These are phyloP conservation scores for Lepidonotus clava DNA, from an alignment of 2,888 invertebrate species.

Conservation along the genomic window DNA sequence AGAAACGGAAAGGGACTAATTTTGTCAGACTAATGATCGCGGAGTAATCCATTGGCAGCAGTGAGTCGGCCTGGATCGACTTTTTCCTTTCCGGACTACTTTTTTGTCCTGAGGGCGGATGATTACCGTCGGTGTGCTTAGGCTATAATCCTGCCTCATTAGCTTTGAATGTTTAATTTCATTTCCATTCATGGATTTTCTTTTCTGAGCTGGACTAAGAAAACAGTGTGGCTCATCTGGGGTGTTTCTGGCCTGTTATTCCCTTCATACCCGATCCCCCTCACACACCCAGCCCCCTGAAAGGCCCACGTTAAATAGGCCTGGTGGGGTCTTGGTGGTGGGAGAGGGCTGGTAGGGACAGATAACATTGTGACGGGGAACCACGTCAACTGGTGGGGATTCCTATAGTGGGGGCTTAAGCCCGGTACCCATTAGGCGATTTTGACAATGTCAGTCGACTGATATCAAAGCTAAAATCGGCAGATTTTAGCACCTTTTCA, in stretches of 20 bases:
- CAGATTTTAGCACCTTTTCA: too few species aligned
- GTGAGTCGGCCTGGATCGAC: background rate
- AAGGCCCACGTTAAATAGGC: too few species aligned
- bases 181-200: background rate
- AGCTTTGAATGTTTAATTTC: background rate
- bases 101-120: background rate
- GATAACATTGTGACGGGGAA: background rate
- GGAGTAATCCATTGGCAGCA: background rate
- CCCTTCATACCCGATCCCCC: background rate
- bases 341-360: background rate
- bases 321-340: background rate
- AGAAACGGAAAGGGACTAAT: background rate
- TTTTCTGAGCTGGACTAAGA: background rate
- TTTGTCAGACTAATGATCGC: background rate
- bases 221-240: background rate
- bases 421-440: too few species aligned
- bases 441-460: too few species aligned
- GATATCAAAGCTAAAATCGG: too few species aligned
- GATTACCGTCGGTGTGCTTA: background rate
- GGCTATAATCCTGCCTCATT: background rate
- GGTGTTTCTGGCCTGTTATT: background rate
- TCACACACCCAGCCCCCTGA: background rate
- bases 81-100: background rate
- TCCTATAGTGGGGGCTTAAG: too few species aligned
- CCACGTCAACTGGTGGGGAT: too few species aligned